phyloP scores from a whole-genome alignment of 2,113 vertebrate species.

The Podarcis raffonei region DNA sequence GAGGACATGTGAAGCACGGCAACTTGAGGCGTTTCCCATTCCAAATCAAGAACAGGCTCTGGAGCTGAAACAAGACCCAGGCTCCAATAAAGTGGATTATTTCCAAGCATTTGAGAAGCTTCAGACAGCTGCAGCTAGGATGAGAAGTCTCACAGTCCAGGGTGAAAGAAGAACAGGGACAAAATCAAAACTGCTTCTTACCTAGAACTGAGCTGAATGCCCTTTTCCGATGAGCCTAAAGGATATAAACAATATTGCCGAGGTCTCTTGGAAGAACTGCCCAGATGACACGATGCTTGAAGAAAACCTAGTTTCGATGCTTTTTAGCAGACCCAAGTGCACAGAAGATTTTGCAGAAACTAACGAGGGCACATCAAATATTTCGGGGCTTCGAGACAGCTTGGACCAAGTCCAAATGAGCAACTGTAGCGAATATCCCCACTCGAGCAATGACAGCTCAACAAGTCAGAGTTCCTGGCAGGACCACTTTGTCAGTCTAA shows the following conservation, averaged over 20 bases:
- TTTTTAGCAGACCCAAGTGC: not conserved
- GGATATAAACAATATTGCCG: conserved; percentile 37
- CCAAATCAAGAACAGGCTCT: conserved; percentile 42
- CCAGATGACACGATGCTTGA: conserved; percentile 49
- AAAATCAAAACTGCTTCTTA: conserved; percentile 69
- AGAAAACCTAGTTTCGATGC: conserved; percentile 42
- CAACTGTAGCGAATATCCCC: not conserved
- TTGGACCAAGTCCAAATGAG: rapidly evolving
- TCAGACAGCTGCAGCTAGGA: conserved; percentile 69
- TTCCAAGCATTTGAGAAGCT: conserved; percentile 67
- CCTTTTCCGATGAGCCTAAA: not conserved
- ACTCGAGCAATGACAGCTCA: not conserved
- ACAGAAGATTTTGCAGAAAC: conserved; percentile 21
- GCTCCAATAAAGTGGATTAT: conserved; percentile 61
- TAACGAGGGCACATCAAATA: not conserved
- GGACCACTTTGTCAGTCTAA: conserved; percentile 69
- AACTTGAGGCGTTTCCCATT: conserved; percentile 7
- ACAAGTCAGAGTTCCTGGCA: not conserved
- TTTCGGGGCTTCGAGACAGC: conserved; percentile 4
- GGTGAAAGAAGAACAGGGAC: conserved; percentile 57
- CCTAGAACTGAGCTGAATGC: conserved; percentile 61
- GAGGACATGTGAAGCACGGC: rapidly evolving
- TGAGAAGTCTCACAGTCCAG: not conserved
- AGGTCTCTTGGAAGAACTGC: conserved; percentile 63
- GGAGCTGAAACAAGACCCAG: conserved; percentile 62